A percentile compares a stretch with the other conserved stretches of the same genome.
Conservation (phyloP, 30 jellyfish, hydroid and myxozoan species). For the Hydractinia echinata region DNA sequence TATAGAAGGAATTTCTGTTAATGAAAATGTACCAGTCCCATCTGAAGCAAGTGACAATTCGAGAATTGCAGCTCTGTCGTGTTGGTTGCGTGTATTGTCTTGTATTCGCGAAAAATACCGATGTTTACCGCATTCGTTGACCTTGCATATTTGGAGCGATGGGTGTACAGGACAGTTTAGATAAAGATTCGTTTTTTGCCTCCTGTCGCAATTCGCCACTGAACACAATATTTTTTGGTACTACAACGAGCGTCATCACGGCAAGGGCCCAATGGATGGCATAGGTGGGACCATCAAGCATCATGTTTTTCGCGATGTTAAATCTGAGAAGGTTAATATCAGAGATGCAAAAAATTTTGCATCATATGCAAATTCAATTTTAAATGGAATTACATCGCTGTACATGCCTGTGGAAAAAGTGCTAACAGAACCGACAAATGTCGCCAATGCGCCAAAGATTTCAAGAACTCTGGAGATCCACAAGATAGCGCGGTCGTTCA, state of each 20-base stretch:
- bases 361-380: neutral
- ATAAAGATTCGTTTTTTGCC: slow-evolving; percentile 31
- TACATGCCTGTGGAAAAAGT: neutral
- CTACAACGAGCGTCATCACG: neutral
- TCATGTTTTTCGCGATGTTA: neutral
- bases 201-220: neutral
- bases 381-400: neutral
- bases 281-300: neutral
- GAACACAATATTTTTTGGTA: neutral
- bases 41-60: slow-evolving; percentile 25
- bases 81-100: slow-evolving; percentile 24
- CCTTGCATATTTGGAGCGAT: slow-evolving; percentile 34
- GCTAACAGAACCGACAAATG: neutral
- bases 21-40: slow-evolving; percentile 12
- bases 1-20: neutral
- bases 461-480: neutral
- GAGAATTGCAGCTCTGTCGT: slow-evolving; percentile 30
- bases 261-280: slow-evolving; percentile 7
- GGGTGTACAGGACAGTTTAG: slow-evolving; percentile 42
- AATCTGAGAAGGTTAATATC: neutral
- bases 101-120: slow-evolving; percentile 14
- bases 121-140: neutral
- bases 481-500: neutral
- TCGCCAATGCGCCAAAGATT: neutral
- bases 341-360: neutral